Percentiles rank a stretch among this genome's conserved stretches.
Evolutionary conservation across 2,797 vertebrate species (phyloP).

Genomic region (Chrysocyon brachyurus): DNA sequence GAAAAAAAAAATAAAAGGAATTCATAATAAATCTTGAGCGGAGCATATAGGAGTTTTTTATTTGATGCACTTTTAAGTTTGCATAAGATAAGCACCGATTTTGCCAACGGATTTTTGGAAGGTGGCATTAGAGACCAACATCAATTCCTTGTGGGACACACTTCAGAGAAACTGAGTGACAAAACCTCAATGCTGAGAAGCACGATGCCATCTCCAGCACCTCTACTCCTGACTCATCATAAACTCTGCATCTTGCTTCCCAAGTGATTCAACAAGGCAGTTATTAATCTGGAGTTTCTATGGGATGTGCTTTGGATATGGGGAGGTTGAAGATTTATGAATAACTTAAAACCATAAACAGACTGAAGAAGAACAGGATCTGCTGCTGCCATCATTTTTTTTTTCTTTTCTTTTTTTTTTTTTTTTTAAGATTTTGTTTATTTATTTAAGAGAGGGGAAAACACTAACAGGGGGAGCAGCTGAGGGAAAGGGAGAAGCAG

Average conservation of each 20-base stretch:
- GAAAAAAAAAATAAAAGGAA: not conserved
- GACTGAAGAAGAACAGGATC: not conserved
- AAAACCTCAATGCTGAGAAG: not conserved
- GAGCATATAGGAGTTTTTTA: not conserved
- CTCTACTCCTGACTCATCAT: not conserved
- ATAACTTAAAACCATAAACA: not conserved
- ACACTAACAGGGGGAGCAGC: too few species aligned
- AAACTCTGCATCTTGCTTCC: not conserved
- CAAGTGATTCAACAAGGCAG: not conserved
- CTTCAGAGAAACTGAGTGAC: not conserved
- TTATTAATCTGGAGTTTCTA: not conserved
- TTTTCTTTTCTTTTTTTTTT: not conserved
- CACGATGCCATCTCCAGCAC: not conserved
- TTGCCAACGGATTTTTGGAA: not conserved
- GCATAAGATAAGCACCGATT: not conserved
- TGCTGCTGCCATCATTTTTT: not conserved
- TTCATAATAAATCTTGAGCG: not conserved
- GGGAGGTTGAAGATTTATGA: not conserved
- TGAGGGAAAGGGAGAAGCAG: too few species aligned
- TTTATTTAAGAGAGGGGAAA: too few species aligned
- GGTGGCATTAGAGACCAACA: not conserved
- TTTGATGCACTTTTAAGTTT: not conserved
- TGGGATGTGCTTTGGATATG: not conserved
- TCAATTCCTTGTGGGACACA: not conserved
- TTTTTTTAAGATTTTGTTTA: too few species aligned